Conservation (phyloP, 2,797 vertebrate species). For the Passerculus sandwichensis region DNA sequence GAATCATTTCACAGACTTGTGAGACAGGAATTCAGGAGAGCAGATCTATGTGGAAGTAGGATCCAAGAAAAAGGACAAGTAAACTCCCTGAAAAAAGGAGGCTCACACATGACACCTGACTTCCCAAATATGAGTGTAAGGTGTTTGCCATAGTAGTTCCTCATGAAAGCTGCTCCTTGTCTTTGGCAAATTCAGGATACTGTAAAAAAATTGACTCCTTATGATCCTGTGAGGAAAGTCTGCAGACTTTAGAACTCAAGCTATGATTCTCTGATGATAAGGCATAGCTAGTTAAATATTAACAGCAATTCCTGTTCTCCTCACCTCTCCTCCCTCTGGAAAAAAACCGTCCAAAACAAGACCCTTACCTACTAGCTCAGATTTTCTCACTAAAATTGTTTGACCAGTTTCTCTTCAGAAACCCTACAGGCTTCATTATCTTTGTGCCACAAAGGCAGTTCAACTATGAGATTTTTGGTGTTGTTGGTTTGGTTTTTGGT, state of each 20-base stretch:
- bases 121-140: background rate
- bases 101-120: rapidly evolving
- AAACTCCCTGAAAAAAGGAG: background rate
- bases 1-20: background rate
- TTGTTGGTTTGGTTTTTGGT: background rate
- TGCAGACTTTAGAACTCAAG: background rate
- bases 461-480: background rate
- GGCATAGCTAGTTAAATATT: background rate
- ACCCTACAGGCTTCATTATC: background rate
- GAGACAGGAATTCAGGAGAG: background rate
- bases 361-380: background rate
- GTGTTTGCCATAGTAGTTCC: background rate
- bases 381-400: background rate
- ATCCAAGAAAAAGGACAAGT: background rate
- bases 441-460: background rate
- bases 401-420: background rate
- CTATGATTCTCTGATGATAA: background rate
- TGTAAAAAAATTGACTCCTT: background rate
- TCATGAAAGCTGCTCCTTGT: background rate
- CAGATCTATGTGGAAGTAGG: background rate
- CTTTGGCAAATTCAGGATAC: background rate
- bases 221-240: background rate
- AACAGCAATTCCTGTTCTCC: background rate
- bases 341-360: background rate
- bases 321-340: background rate